Evolutionary conservation across 1,140 invertebrate species (phyloP).

Genomic region (Bursaphelenchus mucronatus): DNA sequence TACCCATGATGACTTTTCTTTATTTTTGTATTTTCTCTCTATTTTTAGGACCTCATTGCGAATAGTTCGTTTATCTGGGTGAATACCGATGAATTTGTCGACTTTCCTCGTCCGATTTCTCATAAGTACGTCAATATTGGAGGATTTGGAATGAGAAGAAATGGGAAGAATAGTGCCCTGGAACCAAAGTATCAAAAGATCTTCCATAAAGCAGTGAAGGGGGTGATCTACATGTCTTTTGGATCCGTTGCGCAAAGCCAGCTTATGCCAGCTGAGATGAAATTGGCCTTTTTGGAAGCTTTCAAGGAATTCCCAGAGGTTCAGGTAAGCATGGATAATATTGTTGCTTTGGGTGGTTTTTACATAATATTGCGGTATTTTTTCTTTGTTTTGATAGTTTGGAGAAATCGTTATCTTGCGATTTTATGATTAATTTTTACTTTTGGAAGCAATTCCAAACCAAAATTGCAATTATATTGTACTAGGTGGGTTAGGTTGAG

Average conservation of each 20-base stretch:
- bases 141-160: constrained; percentile 18
- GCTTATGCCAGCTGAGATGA: constrained; percentile 8
- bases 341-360: no score
- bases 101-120: neutral
- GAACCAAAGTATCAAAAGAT: neutral
- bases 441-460: no score
- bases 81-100: constrained; percentile 17
- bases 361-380: no score
- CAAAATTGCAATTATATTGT: no score
- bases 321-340: neutral
- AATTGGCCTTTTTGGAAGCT: constrained; percentile 19
- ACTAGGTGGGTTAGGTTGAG: no score
- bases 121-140: constrained; percentile 2
- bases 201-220: constrained; percentile 2
- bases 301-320: constrained; percentile 26
- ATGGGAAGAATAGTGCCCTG: constrained; percentile 1
- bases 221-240: constrained; percentile 24
- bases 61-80: constrained; percentile 11
- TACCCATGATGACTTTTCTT: no score
- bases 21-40: no score
- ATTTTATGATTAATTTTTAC: no score
- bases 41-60: constrained; percentile 6
- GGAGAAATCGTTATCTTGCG: no score
- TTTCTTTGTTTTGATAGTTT: no score
- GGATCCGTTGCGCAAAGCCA: constrained; percentile 23